Conservation (phyloP, 2,888 invertebrate genomes). For the Heliconius sara region DNA sequence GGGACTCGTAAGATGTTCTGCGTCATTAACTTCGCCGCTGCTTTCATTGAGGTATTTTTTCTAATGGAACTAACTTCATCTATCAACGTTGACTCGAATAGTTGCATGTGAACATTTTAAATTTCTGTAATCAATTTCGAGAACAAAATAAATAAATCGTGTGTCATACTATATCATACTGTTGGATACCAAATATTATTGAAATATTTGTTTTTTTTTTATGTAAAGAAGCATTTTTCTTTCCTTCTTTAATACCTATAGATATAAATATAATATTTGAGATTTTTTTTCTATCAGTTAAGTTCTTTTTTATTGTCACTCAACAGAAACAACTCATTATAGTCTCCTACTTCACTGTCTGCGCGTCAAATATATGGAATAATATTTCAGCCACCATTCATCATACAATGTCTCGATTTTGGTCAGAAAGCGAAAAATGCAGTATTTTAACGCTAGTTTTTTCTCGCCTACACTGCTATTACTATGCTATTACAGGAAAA, state of each 20-base stretch:
- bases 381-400: too few relatives aligned
- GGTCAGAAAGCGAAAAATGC: neutral
- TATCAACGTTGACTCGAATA: constrained; percentile 26
- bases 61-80: constrained; percentile 30
- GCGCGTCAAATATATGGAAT: too few relatives aligned
- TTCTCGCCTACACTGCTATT: neutral
- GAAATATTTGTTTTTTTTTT: neutral
- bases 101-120: constrained; percentile 13
- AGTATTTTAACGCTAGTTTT: neutral
- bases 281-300: neutral
- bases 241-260: neutral
- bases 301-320: neutral
- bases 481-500: neutral
- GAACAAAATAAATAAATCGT: neutral
- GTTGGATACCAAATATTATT: neutral
- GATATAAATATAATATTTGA: too few relatives aligned
- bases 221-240: neutral
- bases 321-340: too few relatives aligned
- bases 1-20: constrained; percentile 32
- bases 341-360: too few relatives aligned
- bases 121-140: constrained; percentile 23
- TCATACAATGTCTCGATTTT: too few relatives aligned
- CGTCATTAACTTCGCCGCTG: constrained; percentile 31
- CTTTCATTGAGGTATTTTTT: constrained; percentile 25
- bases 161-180: neutral